Conservation (phyloP, 2,888 invertebrate genomes). For the Onthophagus sagittarius region DNA sequence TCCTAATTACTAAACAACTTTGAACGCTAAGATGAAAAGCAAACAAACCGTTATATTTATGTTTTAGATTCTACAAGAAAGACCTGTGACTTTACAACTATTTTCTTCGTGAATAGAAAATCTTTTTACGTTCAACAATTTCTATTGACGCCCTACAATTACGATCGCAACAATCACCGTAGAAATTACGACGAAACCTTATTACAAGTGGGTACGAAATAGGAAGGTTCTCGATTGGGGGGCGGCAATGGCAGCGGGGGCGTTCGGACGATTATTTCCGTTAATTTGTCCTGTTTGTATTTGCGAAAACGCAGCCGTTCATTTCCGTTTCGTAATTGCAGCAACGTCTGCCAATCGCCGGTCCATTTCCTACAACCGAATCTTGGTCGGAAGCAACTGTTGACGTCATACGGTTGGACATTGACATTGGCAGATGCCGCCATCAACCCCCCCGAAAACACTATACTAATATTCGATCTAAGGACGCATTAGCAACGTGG, state of each 20-base stretch:
- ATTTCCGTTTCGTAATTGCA: conserved; percentile 34
- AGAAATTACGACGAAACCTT: background rate
- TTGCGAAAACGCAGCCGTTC: conserved; percentile 28
- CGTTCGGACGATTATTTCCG: conserved; percentile 30
- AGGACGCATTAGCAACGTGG: too few relatives aligned
- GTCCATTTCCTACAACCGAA: background rate
- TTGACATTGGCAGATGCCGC: background rate
- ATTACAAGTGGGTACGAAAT: background rate
- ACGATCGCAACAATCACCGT: background rate
- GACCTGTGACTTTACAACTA: background rate
- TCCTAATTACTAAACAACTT: conserved; percentile 14
- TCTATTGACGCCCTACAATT: background rate
- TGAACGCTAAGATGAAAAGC: background rate
- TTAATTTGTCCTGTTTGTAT: conserved; percentile 35
- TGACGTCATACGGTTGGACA: background rate
- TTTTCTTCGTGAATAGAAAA: background rate
- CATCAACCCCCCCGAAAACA: background rate
- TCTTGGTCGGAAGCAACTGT: background rate
- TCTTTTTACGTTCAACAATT: background rate
- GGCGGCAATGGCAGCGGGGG: background rate
- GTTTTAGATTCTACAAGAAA: background rate
- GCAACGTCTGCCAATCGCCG: background rate
- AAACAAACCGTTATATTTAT: conserved; percentile 15
- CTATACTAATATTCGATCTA: background rate
- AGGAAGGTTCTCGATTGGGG: background rate